These are phyloP conservation scores for Antigone vipio DNA, from an alignment of 2,113 vertebrate species.

Conservation along the genomic window DNA sequence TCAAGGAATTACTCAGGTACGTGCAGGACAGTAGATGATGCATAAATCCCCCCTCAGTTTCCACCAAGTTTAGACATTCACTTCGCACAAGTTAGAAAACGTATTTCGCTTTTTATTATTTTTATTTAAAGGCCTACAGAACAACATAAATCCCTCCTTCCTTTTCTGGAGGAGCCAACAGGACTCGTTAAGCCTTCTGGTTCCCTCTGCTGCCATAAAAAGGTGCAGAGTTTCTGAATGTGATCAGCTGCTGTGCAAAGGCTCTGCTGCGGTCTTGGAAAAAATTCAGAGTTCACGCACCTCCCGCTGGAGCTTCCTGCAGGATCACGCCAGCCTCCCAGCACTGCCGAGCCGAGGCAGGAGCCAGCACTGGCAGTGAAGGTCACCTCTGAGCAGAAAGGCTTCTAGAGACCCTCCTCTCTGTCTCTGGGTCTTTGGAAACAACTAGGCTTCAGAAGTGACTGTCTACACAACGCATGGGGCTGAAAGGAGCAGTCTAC, in stretches of 20 bases:
- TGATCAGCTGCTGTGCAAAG: constrained; percentile 8
- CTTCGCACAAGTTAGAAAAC: neutral
- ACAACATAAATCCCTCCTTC: constrained; percentile 23
- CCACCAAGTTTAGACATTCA: neutral
- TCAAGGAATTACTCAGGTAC: neutral
- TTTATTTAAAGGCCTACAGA: neutral
- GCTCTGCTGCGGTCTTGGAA: neutral
- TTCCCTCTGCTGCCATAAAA: constrained; percentile 49
- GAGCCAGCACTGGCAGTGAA: rapidly evolving
- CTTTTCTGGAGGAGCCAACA: constrained; percentile 6
- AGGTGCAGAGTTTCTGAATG: constrained; percentile 11
- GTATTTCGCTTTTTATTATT: neutral
- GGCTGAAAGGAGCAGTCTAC: neutral
- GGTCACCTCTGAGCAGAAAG: neutral
- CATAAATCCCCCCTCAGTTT: neutral
- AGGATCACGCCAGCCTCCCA: rapidly evolving
- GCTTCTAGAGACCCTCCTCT: neutral
- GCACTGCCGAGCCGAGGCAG: rapidly evolving
- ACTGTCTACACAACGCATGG: neutral
- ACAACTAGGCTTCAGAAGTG: neutral
- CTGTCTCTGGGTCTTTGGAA: neutral
- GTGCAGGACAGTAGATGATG: rapidly evolving
- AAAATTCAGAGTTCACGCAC: neutral
- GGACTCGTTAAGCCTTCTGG: constrained; percentile 13
- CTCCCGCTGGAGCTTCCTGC: neutral